Conservation (phyloP, 2,888 invertebrate genomes). For the Laothoe populi region DNA sequence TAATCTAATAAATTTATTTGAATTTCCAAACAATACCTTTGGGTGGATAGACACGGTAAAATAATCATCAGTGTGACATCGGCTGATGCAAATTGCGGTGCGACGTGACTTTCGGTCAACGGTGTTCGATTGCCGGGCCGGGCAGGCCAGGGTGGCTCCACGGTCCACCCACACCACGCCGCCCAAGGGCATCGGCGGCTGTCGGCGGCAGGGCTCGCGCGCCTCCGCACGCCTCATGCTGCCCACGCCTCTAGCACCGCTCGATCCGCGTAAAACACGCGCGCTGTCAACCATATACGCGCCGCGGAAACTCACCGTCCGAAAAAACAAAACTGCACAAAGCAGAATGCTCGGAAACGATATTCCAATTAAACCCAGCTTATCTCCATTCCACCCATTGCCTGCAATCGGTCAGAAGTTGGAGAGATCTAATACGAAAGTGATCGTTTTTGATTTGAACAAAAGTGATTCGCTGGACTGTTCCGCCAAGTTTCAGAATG, state of each 20-base stretch:
- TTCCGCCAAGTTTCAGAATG: slow-evolving; percentile 59
- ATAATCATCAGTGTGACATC: slow-evolving; percentile 20
- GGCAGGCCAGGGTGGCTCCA: slow-evolving; percentile 39
- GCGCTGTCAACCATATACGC: slow-evolving; percentile 78
- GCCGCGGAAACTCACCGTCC: slow-evolving; percentile 69
- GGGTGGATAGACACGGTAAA: not conserved
- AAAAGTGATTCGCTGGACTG: slow-evolving; percentile 50
- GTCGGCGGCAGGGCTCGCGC: slow-evolving; percentile 68
- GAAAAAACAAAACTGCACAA: slow-evolving; percentile 72
- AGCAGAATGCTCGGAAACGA: slow-evolving; percentile 76
- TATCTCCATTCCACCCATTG: slow-evolving; percentile 77
- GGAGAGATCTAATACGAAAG: slow-evolving; percentile 67
- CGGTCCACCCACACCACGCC: slow-evolving; percentile 45
- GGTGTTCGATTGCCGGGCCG: slow-evolving; percentile 41
- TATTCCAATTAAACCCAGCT: slow-evolving; percentile 61
- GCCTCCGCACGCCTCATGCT: slow-evolving; percentile 69
- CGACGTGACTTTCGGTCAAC: slow-evolving; percentile 33
- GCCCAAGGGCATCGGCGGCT: slow-evolving; percentile 66
- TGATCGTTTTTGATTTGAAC: slow-evolving; percentile 72
- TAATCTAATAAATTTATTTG: too few species aligned
- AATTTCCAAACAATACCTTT: not conserved
- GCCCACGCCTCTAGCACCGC: slow-evolving; percentile 72
- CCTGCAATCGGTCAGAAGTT: slow-evolving; percentile 77
- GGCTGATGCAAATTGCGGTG: slow-evolving; percentile 28
- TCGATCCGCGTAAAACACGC: slow-evolving; percentile 72